phyloP scores from a whole-genome alignment of 2,797 vertebrate genomes.

The Microcaecilia unicolor region DNA sequence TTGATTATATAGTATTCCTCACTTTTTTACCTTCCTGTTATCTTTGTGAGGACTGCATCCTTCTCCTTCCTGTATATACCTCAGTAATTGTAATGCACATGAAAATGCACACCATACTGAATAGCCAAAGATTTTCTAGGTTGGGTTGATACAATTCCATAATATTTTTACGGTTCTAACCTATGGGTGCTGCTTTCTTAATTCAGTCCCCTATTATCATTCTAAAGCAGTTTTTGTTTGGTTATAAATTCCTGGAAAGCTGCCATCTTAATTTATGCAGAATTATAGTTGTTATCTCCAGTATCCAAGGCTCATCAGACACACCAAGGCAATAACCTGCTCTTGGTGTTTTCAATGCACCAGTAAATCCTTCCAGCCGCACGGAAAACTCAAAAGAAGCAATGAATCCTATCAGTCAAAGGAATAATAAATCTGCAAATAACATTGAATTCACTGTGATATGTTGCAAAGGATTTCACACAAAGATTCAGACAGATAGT shows the following conservation, averaged over 20 bases:
- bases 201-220: slow-evolving; percentile 13
- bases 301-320: slow-evolving; percentile 48
- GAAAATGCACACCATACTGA: no score
- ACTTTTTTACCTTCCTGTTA: no score
- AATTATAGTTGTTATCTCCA: slow-evolving; percentile 48
- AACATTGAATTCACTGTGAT: slow-evolving; percentile 62
- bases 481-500: slow-evolving; percentile 39
- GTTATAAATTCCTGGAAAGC: slow-evolving; percentile 16
- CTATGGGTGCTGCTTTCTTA: no score
- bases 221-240: slow-evolving; percentile 8
- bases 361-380: slow-evolving; percentile 50
- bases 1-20: no score
- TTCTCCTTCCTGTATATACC: no score
- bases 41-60: no score
- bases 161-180: no score
- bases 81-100: no score
- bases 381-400: slow-evolving; percentile 45
- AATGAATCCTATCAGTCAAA: slow-evolving; percentile 38
- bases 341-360: slow-evolving; percentile 42
- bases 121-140: no score
- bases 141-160: no score
- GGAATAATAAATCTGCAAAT: slow-evolving; percentile 53
- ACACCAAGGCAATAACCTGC: slow-evolving; percentile 33
- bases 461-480: slow-evolving; percentile 48
- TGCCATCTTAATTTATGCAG: slow-evolving; percentile 30